phyloP scores from a whole-genome alignment of 2,797 vertebrate species.

The Lagorchestes hirsutus region DNA sequence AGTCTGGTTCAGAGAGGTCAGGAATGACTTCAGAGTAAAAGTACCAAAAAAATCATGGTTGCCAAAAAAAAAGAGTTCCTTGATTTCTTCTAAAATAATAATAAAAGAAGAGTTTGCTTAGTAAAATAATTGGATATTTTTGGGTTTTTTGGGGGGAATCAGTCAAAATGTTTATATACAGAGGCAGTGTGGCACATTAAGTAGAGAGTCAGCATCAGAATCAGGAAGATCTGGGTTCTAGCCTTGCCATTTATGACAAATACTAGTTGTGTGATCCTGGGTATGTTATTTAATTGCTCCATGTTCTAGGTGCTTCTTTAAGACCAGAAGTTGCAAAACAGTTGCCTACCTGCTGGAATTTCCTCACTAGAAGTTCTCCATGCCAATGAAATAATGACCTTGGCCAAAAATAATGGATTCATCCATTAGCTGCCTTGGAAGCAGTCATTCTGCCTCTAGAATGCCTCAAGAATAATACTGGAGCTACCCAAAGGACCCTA shows the following conservation, averaged over 20 bases:
- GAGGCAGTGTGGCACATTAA: background rate
- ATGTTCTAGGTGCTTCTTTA: background rate
- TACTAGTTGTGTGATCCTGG: background rate
- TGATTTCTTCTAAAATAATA: slow-evolving; percentile 51
- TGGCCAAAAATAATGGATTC: background rate
- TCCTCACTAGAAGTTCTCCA: background rate
- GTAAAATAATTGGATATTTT: background rate
- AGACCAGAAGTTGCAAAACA: background rate
- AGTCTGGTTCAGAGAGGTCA: slow-evolving; percentile 14
- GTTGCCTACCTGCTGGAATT: background rate
- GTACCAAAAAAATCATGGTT: background rate
- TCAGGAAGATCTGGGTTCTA: background rate
- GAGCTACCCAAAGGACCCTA: background rate
- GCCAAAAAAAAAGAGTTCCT: slow-evolving; percentile 22
- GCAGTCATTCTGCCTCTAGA: background rate
- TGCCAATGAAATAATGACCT: background rate
- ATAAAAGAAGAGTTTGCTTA: slow-evolving; percentile 53
- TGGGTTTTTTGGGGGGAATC: background rate
- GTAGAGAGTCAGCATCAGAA: background rate
- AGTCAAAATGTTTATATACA: background rate
- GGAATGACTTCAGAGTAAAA: slow-evolving; percentile 57
- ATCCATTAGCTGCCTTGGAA: background rate
- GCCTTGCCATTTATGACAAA: background rate
- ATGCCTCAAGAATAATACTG: background rate
- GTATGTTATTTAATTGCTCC: background rate